A percentile compares a stretch with the other conserved stretches of the same genome.
These are phyloP conservation scores for Phrynosoma blainvillii DNA, from an alignment of 2,113 vertebrate genomes.

Conservation along the genomic window DNA sequence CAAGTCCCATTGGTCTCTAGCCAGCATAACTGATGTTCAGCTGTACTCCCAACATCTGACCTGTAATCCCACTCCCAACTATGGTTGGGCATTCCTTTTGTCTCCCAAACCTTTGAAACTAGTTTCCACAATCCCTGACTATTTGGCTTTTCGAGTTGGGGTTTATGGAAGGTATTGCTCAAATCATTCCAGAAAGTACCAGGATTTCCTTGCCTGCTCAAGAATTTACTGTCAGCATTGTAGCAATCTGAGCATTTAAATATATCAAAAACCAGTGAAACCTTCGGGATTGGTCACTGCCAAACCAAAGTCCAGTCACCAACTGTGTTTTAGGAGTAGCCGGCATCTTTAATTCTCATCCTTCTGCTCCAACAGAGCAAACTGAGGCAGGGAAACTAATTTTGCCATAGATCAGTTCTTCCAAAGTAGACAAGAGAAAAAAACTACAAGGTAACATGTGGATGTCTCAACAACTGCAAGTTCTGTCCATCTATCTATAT, in stretches of 20 bases:
- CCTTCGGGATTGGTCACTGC: not conserved
- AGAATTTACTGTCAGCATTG: not conserved
- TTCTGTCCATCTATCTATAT: not conserved
- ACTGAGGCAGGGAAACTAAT: not conserved
- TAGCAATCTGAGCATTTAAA: not conserved
- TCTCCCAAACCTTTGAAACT: too few relatives aligned
- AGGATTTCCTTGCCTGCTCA: not conserved
- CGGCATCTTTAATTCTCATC: not conserved
- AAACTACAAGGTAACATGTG: not conserved
- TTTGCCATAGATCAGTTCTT: not conserved
- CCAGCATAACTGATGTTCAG: not conserved
- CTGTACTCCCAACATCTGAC: not conserved
- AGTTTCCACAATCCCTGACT: too few relatives aligned
- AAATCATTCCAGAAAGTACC: not conserved
- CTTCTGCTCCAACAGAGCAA: not conserved
- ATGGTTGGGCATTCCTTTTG: too few relatives aligned
- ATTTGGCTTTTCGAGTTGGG: too few relatives aligned
- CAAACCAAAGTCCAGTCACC: not conserved
- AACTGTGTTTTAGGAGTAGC: not conserved
- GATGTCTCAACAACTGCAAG: not conserved
- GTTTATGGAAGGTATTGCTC: too few relatives aligned
- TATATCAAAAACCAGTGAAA: not conserved
- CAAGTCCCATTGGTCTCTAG: too few relatives aligned
- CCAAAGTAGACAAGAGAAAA: not conserved
- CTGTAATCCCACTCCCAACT: not conserved